Conservation (phyloP, 2,113 vertebrate species). For the Hippocampus mohnikei region DNA sequence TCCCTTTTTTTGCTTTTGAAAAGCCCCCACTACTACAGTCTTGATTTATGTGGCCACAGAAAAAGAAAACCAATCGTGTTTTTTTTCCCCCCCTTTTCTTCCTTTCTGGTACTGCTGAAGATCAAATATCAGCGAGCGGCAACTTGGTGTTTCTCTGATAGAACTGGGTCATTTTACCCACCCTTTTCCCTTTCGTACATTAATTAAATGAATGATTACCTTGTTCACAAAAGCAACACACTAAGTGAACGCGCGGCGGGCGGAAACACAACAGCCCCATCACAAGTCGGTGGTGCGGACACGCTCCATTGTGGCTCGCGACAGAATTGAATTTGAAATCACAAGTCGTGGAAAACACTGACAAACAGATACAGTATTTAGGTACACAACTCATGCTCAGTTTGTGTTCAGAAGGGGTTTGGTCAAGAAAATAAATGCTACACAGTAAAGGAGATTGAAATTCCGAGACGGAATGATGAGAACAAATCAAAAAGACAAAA, state of each 20-base stretch:
- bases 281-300: conserved; percentile 62
- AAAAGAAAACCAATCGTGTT: conserved; percentile 28
- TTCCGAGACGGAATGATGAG: background rate
- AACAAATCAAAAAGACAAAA: background rate
- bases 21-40: conserved; percentile 16
- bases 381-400: too few species aligned
- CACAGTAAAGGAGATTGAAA: too few species aligned
- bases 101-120: conserved; percentile 56
- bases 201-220: conserved; percentile 79
- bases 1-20: too few species aligned
- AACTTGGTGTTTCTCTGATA: conserved; percentile 53
- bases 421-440: too few species aligned
- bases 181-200: conserved; percentile 62
- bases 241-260: conserved; percentile 46
- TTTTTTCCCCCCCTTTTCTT: conserved; percentile 19
- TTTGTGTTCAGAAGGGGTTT: too few species aligned
- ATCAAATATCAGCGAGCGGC: conserved; percentile 66
- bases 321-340: background rate
- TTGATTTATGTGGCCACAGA: conserved; percentile 51
- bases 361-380: too few species aligned
- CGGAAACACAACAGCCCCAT: conserved; percentile 60
- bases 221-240: conserved; percentile 61
- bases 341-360: too few species aligned
- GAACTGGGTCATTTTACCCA: conserved; percentile 66
- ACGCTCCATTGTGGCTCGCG: conserved; percentile 51